Percentiles rank a stretch among this genome's conserved stretches.
phyloP scores from a whole-genome alignment of 2,113 vertebrate species.

The Oenanthe oenanthe region DNA sequence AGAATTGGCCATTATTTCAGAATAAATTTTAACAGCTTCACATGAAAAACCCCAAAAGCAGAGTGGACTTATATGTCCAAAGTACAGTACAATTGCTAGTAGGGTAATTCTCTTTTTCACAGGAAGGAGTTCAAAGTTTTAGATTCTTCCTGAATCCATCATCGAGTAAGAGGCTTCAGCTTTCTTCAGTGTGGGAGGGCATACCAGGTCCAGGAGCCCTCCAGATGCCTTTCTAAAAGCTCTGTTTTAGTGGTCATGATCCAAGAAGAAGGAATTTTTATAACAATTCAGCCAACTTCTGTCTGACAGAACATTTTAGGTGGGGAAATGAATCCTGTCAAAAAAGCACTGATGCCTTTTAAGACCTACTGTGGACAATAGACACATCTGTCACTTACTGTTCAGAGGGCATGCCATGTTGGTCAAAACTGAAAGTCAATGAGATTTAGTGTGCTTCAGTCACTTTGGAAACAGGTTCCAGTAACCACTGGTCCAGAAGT shows the following conservation, averaged over 20 bases:
- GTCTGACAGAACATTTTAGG: constrained; percentile 44
- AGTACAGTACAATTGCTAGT: not conserved
- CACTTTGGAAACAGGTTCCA: constrained; percentile 24
- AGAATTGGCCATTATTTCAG: not conserved
- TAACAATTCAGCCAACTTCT: not conserved
- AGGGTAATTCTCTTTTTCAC: not conserved
- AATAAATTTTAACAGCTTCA: not conserved
- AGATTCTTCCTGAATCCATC: not conserved
- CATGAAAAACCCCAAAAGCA: not conserved
- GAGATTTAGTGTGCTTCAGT: constrained; percentile 4
- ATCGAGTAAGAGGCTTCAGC: not conserved
- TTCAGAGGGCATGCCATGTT: not conserved
- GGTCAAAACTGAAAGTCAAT: constrained; percentile 56
- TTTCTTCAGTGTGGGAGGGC: not conserved
- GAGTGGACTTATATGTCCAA: not conserved
- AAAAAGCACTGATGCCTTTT: constrained; percentile 56
- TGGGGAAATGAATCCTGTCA: constrained; percentile 55
- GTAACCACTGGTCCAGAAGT: not conserved
- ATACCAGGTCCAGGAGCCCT: not conserved
- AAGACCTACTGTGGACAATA: constrained; percentile 53
- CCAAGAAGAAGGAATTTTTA: constrained; percentile 11
- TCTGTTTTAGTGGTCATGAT: not conserved
- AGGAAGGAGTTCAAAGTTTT: not conserved
- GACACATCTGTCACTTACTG: constrained; percentile 34
- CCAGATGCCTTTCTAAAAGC: not conserved